phyloP scores from a whole-genome alignment of 2,888 invertebrate species.

The Hipparchia sbordonii region DNA sequence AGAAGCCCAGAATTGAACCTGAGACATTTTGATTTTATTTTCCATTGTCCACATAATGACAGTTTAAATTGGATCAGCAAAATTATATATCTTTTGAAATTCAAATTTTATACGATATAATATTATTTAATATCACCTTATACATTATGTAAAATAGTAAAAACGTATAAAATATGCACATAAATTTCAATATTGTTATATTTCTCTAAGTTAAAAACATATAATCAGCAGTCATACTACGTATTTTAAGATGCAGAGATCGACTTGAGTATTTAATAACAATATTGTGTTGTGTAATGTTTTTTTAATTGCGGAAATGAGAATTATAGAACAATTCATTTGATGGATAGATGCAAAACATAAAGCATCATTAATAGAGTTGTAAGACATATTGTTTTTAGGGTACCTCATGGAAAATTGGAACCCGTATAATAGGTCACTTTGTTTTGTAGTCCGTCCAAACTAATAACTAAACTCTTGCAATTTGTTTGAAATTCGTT shows the following conservation, averaged over 20 bases:
- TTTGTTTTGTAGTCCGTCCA: no score
- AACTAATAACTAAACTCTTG: no score
- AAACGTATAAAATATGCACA: conserved; percentile 21
- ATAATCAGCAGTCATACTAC: not conserved
- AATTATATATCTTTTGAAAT: no score
- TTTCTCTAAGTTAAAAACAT: not conserved
- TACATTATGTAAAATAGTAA: not conserved
- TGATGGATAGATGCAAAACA: conserved; percentile 10
- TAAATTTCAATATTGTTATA: conserved; percentile 15
- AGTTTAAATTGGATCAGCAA: no score
- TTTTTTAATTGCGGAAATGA: conserved; percentile 27
- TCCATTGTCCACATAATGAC: not conserved
- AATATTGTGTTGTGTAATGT: conserved; percentile 14
- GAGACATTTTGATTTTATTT: not conserved
- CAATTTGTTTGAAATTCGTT: no score
- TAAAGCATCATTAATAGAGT: not conserved
- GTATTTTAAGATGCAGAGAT: not conserved
- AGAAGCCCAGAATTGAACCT: not conserved
- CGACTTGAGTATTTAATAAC: not conserved
- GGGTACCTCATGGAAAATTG: no score
- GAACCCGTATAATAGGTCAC: no score
- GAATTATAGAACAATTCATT: conserved; percentile 1
- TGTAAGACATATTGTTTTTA: no score
- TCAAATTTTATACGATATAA: no score
- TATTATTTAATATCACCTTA: not conserved